These are phyloP conservation scores for Scaptomyza cyrtandrae DNA, from an alignment of 2,888 invertebrate genomes.

Conservation along the genomic window DNA sequence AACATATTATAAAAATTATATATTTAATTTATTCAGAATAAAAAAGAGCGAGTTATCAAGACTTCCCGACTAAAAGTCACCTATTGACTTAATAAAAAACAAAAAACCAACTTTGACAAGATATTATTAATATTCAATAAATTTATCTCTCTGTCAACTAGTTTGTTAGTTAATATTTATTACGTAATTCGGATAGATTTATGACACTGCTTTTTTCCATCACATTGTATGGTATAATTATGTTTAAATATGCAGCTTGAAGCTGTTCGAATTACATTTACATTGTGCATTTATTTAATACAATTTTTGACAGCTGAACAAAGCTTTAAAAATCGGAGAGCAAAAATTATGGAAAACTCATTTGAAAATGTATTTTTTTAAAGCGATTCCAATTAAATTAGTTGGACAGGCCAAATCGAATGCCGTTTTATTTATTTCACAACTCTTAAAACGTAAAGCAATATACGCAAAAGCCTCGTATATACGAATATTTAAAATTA, in stretches of 20 bases:
- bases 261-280: conserved; percentile 16
- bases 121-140: background rate
- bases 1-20: conserved; percentile 18
- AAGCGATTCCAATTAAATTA: conserved; percentile 3
- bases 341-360: conserved; percentile 43
- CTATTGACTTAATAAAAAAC: background rate
- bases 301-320: conserved; percentile 38
- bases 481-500: background rate
- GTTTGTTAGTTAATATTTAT: background rate
- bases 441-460: conserved; percentile 4
- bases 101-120: background rate
- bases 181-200: background rate
- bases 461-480: too few species aligned
- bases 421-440: conserved; percentile 12
- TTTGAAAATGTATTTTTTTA: conserved; percentile 26
- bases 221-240: conserved; percentile 1
- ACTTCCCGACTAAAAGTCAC: background rate
- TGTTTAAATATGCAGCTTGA: background rate
- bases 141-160: background rate
- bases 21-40: background rate
- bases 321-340: conserved; percentile 16
- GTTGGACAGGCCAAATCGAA: conserved; percentile 4
- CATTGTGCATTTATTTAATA: conserved; percentile 24
- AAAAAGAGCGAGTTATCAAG: background rate
- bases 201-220: background rate